Evolutionary conservation across 2,888 invertebrate genomes (phyloP).

Genomic region (Griposia aprilina): DNA sequence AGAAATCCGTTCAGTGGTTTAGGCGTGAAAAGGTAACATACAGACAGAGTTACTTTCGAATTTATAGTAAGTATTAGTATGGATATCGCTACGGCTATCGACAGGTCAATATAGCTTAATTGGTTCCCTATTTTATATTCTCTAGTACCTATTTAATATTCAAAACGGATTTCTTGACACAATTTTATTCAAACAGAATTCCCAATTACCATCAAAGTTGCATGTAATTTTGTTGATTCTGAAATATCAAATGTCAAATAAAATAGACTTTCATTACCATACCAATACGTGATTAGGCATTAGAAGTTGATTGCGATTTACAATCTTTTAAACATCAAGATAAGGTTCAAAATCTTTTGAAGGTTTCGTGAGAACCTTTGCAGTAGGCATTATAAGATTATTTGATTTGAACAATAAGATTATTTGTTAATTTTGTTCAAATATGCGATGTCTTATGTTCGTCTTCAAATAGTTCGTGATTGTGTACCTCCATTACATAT

Average conservation of each 20-base stretch:
- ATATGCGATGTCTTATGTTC: constrained; percentile 44
- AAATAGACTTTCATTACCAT: constrained; percentile 52
- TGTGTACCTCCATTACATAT: constrained; percentile 47
- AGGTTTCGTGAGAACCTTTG: not conserved
- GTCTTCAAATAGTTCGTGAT: constrained; percentile 51
- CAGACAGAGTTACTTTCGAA: no score
- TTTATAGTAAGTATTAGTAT: no score
- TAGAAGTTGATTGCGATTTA: not conserved
- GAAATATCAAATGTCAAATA: constrained; percentile 64
- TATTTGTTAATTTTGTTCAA: constrained; percentile 59
- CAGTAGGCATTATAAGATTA: constrained; percentile 17
- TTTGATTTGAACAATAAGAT: constrained; percentile 48
- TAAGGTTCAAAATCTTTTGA: constrained; percentile 24
- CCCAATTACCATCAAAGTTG: constrained; percentile 45
- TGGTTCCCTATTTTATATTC: constrained; percentile 45
- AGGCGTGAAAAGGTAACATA: no score
- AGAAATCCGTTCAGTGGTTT: no score
- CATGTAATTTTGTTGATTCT: constrained; percentile 56
- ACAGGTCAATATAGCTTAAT: constrained; percentile 43
- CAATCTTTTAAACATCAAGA: rapidly evolving
- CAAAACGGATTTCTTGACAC: constrained; percentile 55
- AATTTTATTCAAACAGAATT: constrained; percentile 48
- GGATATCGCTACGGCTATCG: constrained; percentile 9
- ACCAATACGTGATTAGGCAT: constrained; percentile 30
- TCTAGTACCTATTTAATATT: constrained; percentile 39